phyloP scores from a whole-genome alignment of 2,888 invertebrate species.

The Pseudolycoriella hygida region DNA sequence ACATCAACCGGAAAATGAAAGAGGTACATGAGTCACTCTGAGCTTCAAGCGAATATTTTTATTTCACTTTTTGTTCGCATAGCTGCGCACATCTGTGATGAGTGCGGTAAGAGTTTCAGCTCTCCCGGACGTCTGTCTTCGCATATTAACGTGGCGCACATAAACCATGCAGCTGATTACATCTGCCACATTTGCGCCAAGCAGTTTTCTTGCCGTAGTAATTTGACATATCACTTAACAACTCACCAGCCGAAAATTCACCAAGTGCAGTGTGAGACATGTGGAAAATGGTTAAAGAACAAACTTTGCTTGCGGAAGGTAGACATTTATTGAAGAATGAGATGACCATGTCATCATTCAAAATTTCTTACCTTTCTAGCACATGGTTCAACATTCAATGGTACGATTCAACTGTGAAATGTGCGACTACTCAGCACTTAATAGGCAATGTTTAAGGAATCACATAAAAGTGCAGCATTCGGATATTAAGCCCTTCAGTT shows the following conservation, averaged over 20 bases:
- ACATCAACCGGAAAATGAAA: constrained; percentile 12
- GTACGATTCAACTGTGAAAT: constrained; percentile 9
- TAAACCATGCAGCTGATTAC: constrained; percentile 8
- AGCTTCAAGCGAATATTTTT: too few relatives aligned
- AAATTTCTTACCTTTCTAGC: constrained; percentile 4
- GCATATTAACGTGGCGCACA: constrained; percentile 11
- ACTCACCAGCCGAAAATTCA: constrained; percentile 12
- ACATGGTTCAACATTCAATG: constrained; percentile 12
- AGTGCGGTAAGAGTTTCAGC: constrained; percentile 13
- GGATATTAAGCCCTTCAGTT: constrained; percentile 11
- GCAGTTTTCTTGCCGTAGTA: constrained; percentile 12
- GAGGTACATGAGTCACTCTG: background rate
- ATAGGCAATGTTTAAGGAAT: constrained; percentile 11
- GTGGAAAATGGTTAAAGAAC: constrained; percentile 11
- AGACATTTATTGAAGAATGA: too few relatives aligned
- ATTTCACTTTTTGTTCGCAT: too few relatives aligned
- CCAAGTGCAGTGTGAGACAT: constrained; percentile 11
- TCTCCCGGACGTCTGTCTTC: constrained; percentile 10
- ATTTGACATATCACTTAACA: constrained; percentile 13
- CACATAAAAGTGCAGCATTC: constrained; percentile 12
- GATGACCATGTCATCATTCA: too few relatives aligned
- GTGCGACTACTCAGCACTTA: constrained; percentile 12
- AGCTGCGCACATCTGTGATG: constrained; percentile 12
- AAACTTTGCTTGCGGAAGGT: constrained; percentile 12
- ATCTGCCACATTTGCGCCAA: constrained; percentile 13